A percentile compares a stretch with the other conserved stretches of the same genome.
Conservation (phyloP, 2,113 vertebrate genomes). For the Eulemur macaco region DNA sequence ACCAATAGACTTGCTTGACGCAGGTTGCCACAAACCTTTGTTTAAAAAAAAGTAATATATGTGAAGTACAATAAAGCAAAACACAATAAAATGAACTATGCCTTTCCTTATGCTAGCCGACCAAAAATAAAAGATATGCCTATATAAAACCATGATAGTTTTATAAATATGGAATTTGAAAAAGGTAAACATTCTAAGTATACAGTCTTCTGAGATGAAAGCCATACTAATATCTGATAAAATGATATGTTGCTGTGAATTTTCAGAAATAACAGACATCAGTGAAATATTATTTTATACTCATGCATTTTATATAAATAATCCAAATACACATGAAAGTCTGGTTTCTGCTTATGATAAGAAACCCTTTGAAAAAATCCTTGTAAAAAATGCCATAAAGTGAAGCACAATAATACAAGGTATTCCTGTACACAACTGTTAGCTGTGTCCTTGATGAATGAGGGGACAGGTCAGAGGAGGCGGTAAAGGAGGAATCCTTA, state of each 20-base stretch:
- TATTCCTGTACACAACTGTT: not conserved
- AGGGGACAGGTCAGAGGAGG: not conserved
- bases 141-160: not conserved
- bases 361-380: not conserved
- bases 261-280: not conserved
- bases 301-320: not conserved
- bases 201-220: not conserved
- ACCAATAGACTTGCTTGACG: not conserved
- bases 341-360: conserved; percentile 8
- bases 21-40: not conserved
- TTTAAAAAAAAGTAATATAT: not conserved
- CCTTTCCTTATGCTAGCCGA: too few species aligned
- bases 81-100: not conserved
- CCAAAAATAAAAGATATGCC: not conserved
- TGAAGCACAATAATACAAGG: not conserved
- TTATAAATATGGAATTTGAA: not conserved
- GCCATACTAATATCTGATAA: not conserved
- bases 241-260: not conserved
- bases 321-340: not conserved
- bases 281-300: not conserved
- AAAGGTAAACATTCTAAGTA: not conserved
- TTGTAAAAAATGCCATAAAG: not conserved
- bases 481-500: not conserved
- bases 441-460: not conserved
- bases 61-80: not conserved